Base-by-base conservation (phyloP, 1,140 invertebrate genomes). In the Subanguina moxae region DNA sequence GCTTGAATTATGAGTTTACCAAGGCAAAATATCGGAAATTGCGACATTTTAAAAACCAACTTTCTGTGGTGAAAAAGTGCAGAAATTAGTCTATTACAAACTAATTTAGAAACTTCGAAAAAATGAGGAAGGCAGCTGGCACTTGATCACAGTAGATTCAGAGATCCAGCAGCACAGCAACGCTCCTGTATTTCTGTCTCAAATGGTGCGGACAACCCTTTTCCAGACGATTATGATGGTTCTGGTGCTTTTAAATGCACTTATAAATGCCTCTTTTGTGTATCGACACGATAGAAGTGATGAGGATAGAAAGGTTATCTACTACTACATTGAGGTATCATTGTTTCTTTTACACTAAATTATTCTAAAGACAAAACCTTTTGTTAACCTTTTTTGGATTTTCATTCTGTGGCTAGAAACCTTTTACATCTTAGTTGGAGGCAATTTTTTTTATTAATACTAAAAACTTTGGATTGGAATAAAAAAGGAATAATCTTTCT, bases 231-330 rank as follows among this genome's bases (percentile, higher is more conserved):
- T 27, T 30, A 71, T 76, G 42, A 76, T 76, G 64, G 32, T 65
- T 64, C 19, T 76, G 15, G 76, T 76, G 23, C 71, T 98, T 42
- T 90, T 92, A 13, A 97, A 97, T 86, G 94, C 93, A 8, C 88
- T 96, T 32, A 90, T 93, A 8, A 94, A 93, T 9, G 93, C 95
- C 1, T 93, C 91, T 17, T 91, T 98, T 87, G 89, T 90, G 71
- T 97, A 97, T 84, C 90, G 94, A 82, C 93, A 97, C 79, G 91
- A 94, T 83, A 89, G 89, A 68, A 77, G 84, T 89, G 80, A 89
- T 90, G 11, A 80, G 89, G 70, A 85, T 89, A 76, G 88, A 89
- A 63, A 92, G 82, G 82, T 84, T 56, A 89, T 90, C 75, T 95
- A 95, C 84, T 97, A 97, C 82, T 94, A 92, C 82, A 90, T 91